phyloP scores from a whole-genome alignment of 2,797 vertebrate species.

The Pristis pectinata region DNA sequence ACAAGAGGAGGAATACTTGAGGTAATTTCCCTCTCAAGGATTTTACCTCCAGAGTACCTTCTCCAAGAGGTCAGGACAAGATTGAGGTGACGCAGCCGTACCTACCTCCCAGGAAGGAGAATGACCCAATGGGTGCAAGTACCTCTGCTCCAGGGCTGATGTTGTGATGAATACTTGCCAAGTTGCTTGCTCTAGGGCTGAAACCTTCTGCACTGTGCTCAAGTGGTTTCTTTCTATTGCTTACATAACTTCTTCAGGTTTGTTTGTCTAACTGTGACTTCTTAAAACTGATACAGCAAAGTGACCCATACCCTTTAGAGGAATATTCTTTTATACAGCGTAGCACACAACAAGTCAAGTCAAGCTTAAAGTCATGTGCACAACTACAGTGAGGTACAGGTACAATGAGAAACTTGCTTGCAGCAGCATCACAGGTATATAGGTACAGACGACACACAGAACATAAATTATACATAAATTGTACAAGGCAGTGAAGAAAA shows the following conservation, averaged over 20 bases:
- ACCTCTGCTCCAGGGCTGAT: neutral
- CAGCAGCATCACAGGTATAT: too few species aligned
- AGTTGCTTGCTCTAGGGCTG: too few species aligned
- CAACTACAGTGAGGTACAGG: too few species aligned
- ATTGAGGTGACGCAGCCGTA: neutral
- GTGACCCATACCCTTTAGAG: neutral
- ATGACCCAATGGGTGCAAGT: neutral
- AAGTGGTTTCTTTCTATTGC: too few species aligned
- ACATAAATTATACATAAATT: too few species aligned
- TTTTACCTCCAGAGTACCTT: neutral
- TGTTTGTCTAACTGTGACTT: neutral
- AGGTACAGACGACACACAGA: too few species aligned
- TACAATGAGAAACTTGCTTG: too few species aligned
- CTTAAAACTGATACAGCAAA: neutral
- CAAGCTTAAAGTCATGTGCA: too few species aligned
- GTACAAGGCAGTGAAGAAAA: too few species aligned
- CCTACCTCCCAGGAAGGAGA: neutral
- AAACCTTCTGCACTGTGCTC: too few species aligned
- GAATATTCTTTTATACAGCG: neutral
- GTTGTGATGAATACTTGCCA: too few species aligned
- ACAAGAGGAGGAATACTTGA: neutral
- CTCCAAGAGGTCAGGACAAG: neutral
- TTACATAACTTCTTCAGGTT: neutral
- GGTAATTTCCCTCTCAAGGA: neutral
- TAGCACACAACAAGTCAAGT: too few species aligned